A percentile compares a stretch with the other conserved stretches of the same genome.
Conservation (phyloP, 2,797 vertebrate genomes). For the Podarcis siculus region DNA sequence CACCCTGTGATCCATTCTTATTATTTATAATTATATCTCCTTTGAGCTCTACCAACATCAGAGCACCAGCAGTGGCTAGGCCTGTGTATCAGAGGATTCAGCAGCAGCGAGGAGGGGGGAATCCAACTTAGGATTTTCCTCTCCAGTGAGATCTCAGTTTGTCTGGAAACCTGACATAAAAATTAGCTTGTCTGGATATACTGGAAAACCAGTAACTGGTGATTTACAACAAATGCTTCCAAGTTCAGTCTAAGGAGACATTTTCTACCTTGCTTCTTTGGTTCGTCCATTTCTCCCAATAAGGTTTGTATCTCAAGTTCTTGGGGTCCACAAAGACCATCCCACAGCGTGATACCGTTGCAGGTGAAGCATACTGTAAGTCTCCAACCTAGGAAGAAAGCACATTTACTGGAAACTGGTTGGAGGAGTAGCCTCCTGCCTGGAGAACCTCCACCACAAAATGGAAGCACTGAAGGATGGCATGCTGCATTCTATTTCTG, state of each 20-base stretch:
- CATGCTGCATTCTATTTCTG: not conserved
- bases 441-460: not conserved
- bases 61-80: too few relatives aligned
- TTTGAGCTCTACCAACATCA: too few relatives aligned
- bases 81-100: too few relatives aligned
- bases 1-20: too few relatives aligned
- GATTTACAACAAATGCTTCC: not conserved
- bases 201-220: not conserved
- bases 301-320: slow-evolving; percentile 90
- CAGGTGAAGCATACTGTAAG: slow-evolving; percentile 94
- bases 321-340: slow-evolving; percentile 99
- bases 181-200: not conserved
- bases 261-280: slow-evolving; percentile 82
- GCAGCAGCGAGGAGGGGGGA: too few relatives aligned
- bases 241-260: not conserved
- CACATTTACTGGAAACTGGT: too few relatives aligned
- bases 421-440: not conserved
- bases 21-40: too few relatives aligned
- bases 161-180: not conserved
- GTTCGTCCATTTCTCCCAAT: slow-evolving; percentile 91
- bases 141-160: too few relatives aligned
- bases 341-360: slow-evolving; percentile 95
- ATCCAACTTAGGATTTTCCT: too few relatives aligned
- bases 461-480: not conserved
- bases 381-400: slow-evolving; percentile 88